These are phyloP conservation scores for Harpagus bidentatus DNA, from an alignment of 2,113 vertebrate genomes.

Conservation along the genomic window DNA sequence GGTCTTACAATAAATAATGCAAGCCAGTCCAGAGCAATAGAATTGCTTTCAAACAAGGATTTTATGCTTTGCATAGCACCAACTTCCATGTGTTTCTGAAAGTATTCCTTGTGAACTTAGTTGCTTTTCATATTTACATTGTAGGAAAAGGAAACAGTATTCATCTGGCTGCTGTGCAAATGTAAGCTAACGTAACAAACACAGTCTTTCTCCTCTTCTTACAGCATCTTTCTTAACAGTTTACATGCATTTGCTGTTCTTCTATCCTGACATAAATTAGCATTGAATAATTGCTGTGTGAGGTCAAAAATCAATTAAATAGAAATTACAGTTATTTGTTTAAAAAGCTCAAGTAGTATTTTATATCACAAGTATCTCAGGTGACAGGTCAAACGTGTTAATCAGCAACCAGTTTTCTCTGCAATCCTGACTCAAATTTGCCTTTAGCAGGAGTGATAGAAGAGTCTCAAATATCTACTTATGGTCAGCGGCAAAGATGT, in stretches of 20 bases:
- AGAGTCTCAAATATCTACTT: neutral
- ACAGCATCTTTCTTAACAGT: neutral
- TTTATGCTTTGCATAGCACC: neutral
- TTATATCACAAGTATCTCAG: constrained; percentile 3
- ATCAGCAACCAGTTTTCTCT: constrained; percentile 5
- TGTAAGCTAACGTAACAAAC: constrained; percentile 5
- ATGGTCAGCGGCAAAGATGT: neutral
- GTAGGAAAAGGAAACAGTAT: neutral
- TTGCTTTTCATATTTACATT: neutral
- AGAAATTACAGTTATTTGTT: constrained; percentile 59
- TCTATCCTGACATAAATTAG: constrained; percentile 24
- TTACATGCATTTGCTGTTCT: neutral
- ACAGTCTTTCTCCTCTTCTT: neutral
- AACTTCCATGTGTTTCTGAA: neutral
- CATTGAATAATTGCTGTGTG: constrained; percentile 15
- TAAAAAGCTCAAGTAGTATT: constrained; percentile 49
- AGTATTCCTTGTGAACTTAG: neutral
- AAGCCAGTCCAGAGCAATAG: neutral
- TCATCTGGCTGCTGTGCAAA: neutral
- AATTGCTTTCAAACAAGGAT: neutral
- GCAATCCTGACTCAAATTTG: neutral
- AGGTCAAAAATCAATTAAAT: constrained; percentile 62
- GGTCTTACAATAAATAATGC: constrained; percentile 1
- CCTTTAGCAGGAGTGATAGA: neutral
- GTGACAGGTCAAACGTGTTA: constrained; percentile 17